A percentile compares a stretch with the other conserved stretches of the same genome.
Evolutionary conservation across 1,140 invertebrate species (phyloP).

Genomic region (Amphibalanus amphitrite): DNA sequence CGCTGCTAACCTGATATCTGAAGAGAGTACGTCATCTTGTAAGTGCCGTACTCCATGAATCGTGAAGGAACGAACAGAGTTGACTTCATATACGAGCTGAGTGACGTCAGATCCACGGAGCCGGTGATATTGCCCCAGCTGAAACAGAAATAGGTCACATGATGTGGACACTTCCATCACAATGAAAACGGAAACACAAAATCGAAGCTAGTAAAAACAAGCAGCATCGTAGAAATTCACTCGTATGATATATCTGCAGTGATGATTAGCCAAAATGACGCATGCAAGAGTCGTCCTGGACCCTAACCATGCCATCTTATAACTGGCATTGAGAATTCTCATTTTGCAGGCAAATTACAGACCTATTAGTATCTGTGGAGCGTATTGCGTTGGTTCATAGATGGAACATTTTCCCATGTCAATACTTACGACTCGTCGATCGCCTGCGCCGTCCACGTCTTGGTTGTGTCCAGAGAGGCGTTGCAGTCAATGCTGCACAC

Average conservation of each 20-base stretch:
- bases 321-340: too few relatives aligned
- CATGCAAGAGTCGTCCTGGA: too few relatives aligned
- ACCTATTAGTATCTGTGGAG: too few relatives aligned
- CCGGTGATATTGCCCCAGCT: slow-evolving; percentile 14
- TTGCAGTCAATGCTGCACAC: background rate
- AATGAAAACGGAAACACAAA: background rate
- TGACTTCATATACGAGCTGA: slow-evolving; percentile 21
- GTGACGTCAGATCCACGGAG: slow-evolving; percentile 19
- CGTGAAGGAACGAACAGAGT: slow-evolving; percentile 22
- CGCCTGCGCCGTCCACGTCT: too few relatives aligned
- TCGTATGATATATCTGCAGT: too few relatives aligned
- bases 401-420: too few relatives aligned
- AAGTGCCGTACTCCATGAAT: slow-evolving; percentile 19
- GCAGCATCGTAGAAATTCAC: slow-evolving; percentile 1
- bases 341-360: too few relatives aligned
- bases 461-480: too few relatives aligned
- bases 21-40: slow-evolving; percentile 20
- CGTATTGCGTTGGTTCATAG: too few relatives aligned
- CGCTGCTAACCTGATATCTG: slow-evolving; percentile 20
- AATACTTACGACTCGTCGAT: too few relatives aligned
- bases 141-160: background rate
- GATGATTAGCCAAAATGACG: too few relatives aligned
- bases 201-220: background rate
- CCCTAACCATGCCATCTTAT: too few relatives aligned
- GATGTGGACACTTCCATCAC: background rate